phyloP scores from a whole-genome alignment of 2,113 vertebrate genomes.

The Microtus oregoni region DNA sequence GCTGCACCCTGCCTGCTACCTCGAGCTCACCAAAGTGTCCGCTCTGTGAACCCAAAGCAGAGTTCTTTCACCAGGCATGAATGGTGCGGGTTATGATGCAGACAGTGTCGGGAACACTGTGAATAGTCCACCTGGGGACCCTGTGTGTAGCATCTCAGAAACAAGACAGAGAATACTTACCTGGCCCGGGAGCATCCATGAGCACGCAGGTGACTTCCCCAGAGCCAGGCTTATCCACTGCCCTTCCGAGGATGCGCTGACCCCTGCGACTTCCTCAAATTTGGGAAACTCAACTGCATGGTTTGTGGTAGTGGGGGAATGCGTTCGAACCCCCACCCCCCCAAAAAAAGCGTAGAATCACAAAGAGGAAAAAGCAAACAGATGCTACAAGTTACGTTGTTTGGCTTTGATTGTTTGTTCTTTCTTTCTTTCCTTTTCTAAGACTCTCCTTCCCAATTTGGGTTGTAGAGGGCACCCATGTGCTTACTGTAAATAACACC shows the following conservation, averaged over 20 bases:
- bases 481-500: slow-evolving; percentile 66
- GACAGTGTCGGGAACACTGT: slow-evolving; percentile 64
- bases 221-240: neutral
- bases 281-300: neutral
- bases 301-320: neutral
- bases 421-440: slow-evolving; percentile 50
- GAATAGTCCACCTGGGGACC: slow-evolving; percentile 66
- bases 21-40: slow-evolving; percentile 68
- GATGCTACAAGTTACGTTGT: slow-evolving; percentile 47
- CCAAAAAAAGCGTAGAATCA: slow-evolving; percentile 59
- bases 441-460: slow-evolving; percentile 68
- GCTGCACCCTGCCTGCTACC: slow-evolving; percentile 63
- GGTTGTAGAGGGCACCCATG: slow-evolving; percentile 38
- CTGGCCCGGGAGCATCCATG: neutral
- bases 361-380: slow-evolving; percentile 77
- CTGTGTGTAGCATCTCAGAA: slow-evolving; percentile 73
- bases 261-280: neutral
- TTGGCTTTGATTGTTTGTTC: slow-evolving; percentile 59
- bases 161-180: neutral
- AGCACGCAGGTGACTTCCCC: neutral
- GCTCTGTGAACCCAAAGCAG: slow-evolving; percentile 62
- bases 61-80: slow-evolving; percentile 66
- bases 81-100: slow-evolving; percentile 53
- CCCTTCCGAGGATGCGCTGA: neutral
- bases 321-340: neutral